Conservation (phyloP, 2,888 invertebrate species). For the Phaedon cochleariae region DNA sequence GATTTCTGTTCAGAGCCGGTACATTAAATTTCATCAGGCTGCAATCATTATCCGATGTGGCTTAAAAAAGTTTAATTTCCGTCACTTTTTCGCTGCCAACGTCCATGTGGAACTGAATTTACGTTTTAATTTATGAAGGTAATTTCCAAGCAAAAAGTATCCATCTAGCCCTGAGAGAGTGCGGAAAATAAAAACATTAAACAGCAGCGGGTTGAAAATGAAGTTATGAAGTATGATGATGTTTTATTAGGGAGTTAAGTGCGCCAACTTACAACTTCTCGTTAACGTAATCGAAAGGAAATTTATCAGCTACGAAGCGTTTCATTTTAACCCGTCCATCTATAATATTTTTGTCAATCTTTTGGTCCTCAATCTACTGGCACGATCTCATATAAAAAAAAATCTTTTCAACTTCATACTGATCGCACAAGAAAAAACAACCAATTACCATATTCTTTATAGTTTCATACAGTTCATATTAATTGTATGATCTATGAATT, state of each 20-base stretch:
- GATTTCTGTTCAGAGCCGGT: neutral
- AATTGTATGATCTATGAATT: too few relatives aligned
- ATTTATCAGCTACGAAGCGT: slow-evolving; percentile 41
- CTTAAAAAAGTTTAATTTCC: neutral
- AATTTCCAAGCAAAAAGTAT: slow-evolving; percentile 27
- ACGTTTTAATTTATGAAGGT: slow-evolving; percentile 27
- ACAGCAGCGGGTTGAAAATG: slow-evolving; percentile 40
- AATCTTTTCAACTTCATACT: too few relatives aligned
- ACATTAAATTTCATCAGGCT: neutral
- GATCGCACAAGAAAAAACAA: too few relatives aligned
- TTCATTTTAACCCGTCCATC: slow-evolving; percentile 20
- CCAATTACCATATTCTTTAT: too few relatives aligned
- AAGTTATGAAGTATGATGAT: slow-evolving; percentile 46
- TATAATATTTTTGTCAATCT: too few relatives aligned
- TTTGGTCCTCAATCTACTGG: too few relatives aligned
- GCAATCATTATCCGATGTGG: neutral
- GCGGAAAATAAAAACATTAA: slow-evolving; percentile 34
- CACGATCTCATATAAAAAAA: too few relatives aligned
- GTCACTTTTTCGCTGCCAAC: slow-evolving; percentile 5
- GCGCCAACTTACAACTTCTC: slow-evolving; percentile 45
- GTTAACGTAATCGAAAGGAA: slow-evolving; percentile 48
- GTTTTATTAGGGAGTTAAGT: slow-evolving; percentile 51
- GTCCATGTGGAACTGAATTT: slow-evolving; percentile 19
- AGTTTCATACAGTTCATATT: too few relatives aligned
- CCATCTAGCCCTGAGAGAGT: slow-evolving; percentile 21